phyloP scores from a whole-genome alignment of 2,888 invertebrate species.

The Scaptomyza parva region DNA sequence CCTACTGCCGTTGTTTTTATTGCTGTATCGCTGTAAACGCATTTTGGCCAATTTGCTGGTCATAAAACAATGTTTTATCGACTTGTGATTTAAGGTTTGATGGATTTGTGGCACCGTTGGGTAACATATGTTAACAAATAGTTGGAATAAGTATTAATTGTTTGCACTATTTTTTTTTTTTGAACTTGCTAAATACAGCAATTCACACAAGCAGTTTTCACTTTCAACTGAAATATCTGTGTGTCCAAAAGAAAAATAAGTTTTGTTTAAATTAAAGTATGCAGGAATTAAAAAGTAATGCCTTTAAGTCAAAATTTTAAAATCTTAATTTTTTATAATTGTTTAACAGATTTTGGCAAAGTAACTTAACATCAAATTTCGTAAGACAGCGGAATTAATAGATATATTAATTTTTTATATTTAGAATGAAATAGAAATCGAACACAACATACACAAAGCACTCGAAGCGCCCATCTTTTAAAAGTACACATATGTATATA shows the following conservation, averaged over 20 bases:
- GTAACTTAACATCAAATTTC: no score
- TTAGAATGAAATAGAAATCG: constrained; percentile 76
- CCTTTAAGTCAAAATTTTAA: background rate
- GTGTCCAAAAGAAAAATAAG: constrained; percentile 60
- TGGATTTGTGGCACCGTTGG: constrained; percentile 27
- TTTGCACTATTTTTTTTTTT: constrained; percentile 32
- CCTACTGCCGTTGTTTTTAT: constrained; percentile 33
- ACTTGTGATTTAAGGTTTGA: constrained; percentile 10
- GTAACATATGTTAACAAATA: constrained; percentile 31
- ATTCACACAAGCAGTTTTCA: constrained; percentile 66
- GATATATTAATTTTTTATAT: constrained; percentile 60
- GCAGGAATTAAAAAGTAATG: background rate
- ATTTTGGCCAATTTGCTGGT: constrained; percentile 55
- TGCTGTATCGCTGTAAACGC: constrained; percentile 66
- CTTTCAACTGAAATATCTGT: constrained; percentile 69
- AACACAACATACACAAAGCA: constrained; percentile 31
- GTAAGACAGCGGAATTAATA: constrained; percentile 37
- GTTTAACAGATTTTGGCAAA: constrained; percentile 20
- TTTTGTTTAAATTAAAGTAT: constrained; percentile 18
- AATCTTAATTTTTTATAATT: background rate
- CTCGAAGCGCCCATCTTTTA: constrained; percentile 15
- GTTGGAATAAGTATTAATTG: constrained; percentile 61
- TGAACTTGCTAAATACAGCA: constrained; percentile 56
- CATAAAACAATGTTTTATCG: constrained; percentile 32
- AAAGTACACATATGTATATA: constrained; percentile 5